Percentiles rank a stretch among this genome's conserved stretches.
Conservation (phyloP, 2,888 invertebrate genomes). For the Apodemia zela region DNA sequence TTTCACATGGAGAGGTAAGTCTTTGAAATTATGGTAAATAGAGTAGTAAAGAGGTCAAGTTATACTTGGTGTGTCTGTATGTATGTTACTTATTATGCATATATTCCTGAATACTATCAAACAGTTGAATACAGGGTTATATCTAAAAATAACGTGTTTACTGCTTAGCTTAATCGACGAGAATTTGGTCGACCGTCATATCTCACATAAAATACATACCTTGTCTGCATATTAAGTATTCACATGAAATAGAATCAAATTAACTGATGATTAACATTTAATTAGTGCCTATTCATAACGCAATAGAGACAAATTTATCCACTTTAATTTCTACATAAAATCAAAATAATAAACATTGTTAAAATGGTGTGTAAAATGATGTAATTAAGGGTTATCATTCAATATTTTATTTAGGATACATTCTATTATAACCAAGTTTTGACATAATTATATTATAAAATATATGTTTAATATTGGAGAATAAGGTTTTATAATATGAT, state of each 20-base stretch:
- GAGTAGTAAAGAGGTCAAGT: conserved; percentile 10
- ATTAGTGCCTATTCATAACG: no score
- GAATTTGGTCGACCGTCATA: background rate
- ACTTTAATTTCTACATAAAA: no score
- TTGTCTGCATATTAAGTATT: background rate
- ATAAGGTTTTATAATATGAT: no score
- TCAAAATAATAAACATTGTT: no score
- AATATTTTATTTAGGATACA: no score
- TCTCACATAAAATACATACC: background rate
- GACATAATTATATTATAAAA: no score
- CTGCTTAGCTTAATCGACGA: background rate
- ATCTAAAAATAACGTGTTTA: conserved; percentile 3
- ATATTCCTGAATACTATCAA: background rate
- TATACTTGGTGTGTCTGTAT: conserved; percentile 1
- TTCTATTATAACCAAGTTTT: no score
- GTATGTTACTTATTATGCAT: background rate
- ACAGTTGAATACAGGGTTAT: background rate
- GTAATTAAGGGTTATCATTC: no score
- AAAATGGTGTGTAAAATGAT: no score
- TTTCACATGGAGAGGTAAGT: conserved; percentile 92
- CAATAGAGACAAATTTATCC: no score
- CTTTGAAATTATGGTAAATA: background rate
- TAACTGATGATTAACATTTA: background rate
- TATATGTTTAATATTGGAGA: no score
- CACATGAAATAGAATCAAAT: background rate